A percentile compares a stretch with the other conserved stretches of the same genome.
phyloP scores from a whole-genome alignment of 92 coral and sea anemone genomes.

The Porites evermanni region DNA sequence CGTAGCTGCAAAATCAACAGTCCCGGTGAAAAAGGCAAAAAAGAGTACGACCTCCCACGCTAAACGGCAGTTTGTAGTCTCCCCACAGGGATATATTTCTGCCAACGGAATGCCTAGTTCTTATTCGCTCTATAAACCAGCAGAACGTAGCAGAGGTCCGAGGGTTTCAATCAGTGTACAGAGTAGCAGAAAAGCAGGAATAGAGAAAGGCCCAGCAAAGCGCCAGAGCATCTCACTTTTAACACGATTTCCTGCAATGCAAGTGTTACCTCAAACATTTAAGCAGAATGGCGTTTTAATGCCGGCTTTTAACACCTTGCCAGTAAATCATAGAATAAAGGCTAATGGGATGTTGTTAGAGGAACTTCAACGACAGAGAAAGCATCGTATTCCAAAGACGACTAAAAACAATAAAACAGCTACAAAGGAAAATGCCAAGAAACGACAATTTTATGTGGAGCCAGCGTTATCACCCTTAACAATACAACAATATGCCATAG shows the following conservation, averaged over 20 bases:
- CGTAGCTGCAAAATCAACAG: slow-evolving; percentile 64
- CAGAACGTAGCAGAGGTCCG: background rate
- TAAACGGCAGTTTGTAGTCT: slow-evolving; percentile 22
- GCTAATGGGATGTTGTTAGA: slow-evolving; percentile 74
- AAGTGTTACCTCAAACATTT: slow-evolving; percentile 84
- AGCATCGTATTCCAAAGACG: slow-evolving; percentile 59
- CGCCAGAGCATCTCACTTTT: slow-evolving; percentile 80
- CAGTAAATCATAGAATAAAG: slow-evolving; percentile 56
- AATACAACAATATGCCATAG: slow-evolving; percentile 27
- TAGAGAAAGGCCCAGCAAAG: slow-evolving; percentile 34
- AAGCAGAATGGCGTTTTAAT: slow-evolving; percentile 77
- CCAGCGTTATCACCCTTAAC: slow-evolving; percentile 38
- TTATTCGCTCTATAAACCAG: background rate
- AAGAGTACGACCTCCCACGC: slow-evolving; percentile 21
- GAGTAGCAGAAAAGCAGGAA: slow-evolving; percentile 8
- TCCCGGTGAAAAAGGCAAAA: slow-evolving; percentile 41
- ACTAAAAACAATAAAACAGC: slow-evolving; percentile 3
- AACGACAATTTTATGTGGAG: slow-evolving; percentile 37
- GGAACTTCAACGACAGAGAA: slow-evolving; percentile 69
- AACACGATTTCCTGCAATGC: slow-evolving; percentile 85
- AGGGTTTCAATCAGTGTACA: slow-evolving; percentile 42
- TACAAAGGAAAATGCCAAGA: slow-evolving; percentile 39
- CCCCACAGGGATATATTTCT: background rate
- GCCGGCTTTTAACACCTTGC: slow-evolving; percentile 71
- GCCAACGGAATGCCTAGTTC: slow-evolving; percentile 1